Conservation (phyloP, 64 coral and sea anemone species). For the Stichodactyla helianthus region DNA sequence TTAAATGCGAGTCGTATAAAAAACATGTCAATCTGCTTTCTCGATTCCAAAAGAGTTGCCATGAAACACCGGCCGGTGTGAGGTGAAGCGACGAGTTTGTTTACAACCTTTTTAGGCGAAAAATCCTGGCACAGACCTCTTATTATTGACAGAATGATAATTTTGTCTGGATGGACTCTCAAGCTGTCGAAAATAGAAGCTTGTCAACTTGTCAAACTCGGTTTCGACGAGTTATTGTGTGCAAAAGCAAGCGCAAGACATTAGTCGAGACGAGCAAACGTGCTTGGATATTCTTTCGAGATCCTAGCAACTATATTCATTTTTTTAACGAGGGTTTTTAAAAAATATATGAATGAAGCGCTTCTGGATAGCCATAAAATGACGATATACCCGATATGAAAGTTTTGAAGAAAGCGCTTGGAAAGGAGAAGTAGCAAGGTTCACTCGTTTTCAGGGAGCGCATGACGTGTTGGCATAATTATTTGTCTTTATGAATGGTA, state of each 20-base stretch:
- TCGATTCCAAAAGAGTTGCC: background rate
- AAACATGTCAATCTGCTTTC: background rate
- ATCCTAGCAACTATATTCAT: background rate
- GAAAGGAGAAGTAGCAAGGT: too few relatives aligned
- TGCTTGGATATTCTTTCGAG: background rate
- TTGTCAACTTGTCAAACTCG: background rate
- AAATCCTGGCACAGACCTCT: background rate
- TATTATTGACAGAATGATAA: slow-evolving; percentile 12
- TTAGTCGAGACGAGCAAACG: background rate
- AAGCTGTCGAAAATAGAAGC: background rate
- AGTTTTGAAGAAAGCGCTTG: too few relatives aligned
- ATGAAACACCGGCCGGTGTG: background rate
- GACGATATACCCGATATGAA: background rate
- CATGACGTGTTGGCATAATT: too few relatives aligned
- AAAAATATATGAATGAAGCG: background rate
- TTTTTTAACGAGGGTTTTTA: background rate
- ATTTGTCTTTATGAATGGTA: background rate
- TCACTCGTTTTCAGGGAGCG: too few relatives aligned
- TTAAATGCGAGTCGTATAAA: background rate
- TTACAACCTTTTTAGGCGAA: background rate
- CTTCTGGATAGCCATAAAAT: background rate
- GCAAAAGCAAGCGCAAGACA: background rate
- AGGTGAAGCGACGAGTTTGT: background rate
- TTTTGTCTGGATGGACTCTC: slow-evolving; percentile 12
- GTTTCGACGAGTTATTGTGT: background rate